A percentile compares a stretch with the other conserved stretches of the same genome.
Conservation (phyloP, 2,888 invertebrate species). For the Apotomis capreana region DNA sequence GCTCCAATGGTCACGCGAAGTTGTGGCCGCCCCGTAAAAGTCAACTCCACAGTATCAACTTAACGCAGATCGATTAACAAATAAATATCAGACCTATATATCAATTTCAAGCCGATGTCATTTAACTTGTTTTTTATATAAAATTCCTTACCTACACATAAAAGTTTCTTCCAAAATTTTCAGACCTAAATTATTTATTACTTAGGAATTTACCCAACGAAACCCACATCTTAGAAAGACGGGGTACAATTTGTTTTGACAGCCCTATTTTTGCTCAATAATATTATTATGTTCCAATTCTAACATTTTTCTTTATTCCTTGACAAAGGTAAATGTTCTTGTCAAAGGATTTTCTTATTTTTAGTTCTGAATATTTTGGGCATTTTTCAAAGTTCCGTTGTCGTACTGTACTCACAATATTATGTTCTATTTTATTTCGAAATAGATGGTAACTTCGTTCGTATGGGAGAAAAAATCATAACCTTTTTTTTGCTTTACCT, state of each 20-base stretch:
- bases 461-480: no score
- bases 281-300: slow-evolving; percentile 29
- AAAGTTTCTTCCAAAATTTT: background rate
- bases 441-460: no score
- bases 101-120: no score
- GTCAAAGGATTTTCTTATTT: slow-evolving; percentile 24
- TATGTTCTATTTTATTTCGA: no score
- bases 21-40: no score
- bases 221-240: background rate
- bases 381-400: slow-evolving; percentile 10
- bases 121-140: no score
- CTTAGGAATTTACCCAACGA: background rate
- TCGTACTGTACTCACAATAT: no score
- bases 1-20: no score
- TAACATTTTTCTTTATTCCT: slow-evolving; percentile 30
- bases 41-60: no score
- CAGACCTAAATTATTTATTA: background rate
- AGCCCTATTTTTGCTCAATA: slow-evolving; percentile 22
- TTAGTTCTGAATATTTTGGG: background rate
- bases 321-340: slow-evolving; percentile 33
- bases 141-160: background rate
- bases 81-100: no score
- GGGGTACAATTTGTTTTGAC: slow-evolving; percentile 21
- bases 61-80: no score
- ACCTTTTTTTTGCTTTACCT: no score